These are phyloP conservation scores for Sparidentex hasta DNA, from an alignment of 2,797 vertebrate genomes.

Conservation along the genomic window DNA sequence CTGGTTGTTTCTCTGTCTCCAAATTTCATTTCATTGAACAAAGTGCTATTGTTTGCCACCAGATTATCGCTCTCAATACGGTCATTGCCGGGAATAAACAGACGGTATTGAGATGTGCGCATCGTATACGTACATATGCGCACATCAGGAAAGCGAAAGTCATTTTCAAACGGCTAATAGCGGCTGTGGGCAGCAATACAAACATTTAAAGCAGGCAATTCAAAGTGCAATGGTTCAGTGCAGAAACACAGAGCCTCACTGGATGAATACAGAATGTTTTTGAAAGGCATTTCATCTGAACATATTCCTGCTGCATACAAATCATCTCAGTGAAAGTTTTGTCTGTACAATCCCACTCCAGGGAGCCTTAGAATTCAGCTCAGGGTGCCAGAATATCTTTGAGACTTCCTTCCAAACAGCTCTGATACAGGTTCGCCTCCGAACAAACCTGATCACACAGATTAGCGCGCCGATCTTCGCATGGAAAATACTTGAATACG, in stretches of 20 bases:
- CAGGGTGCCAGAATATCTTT: constrained; percentile 59
- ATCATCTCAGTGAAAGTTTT: constrained; percentile 59
- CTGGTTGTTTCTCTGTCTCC: constrained; percentile 55
- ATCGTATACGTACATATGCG: constrained; percentile 19
- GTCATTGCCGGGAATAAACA: constrained; percentile 73
- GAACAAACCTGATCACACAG: constrained; percentile 48
- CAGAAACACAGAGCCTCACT: constrained; percentile 66
- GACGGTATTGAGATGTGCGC: constrained; percentile 56
- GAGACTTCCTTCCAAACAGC: constrained; percentile 48
- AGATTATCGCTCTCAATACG: constrained; percentile 60
- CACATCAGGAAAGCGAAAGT: constrained; percentile 58
- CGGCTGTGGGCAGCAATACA: constrained; percentile 62
- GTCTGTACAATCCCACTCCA: constrained; percentile 52
- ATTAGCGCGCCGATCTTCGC: constrained; percentile 16
- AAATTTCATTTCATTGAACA: constrained; percentile 78
- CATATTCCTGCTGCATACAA: constrained; percentile 75
- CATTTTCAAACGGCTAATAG: constrained; percentile 64
- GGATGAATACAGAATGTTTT: constrained; percentile 76
- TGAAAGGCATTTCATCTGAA: constrained; percentile 72
- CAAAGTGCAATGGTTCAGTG: constrained; percentile 63
- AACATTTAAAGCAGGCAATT: constrained; percentile 71
- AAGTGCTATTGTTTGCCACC: constrained; percentile 68
- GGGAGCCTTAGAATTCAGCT: constrained; percentile 72
- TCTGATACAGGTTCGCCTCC: constrained; percentile 32
- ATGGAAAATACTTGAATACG: neutral